Conservation (phyloP, 2,888 invertebrate species). For the Patella ulyssiponensis region DNA sequence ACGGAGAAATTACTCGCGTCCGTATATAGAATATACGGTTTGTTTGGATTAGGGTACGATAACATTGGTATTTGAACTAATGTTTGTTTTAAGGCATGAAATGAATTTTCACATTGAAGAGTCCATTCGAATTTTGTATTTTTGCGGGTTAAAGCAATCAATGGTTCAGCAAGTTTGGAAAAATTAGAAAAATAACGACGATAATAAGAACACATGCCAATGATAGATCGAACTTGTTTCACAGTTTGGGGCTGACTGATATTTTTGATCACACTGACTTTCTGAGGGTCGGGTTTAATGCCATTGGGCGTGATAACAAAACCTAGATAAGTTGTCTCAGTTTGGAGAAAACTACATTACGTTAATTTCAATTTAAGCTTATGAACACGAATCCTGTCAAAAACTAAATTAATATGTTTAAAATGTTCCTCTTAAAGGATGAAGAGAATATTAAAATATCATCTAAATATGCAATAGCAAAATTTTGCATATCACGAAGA, state of each 20-base stretch:
- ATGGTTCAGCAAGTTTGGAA: conserved; percentile 33
- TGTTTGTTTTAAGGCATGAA: too few relatives aligned
- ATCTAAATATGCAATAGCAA: conserved; percentile 34
- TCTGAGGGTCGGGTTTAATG: conserved; percentile 28
- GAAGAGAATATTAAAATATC: conserved; percentile 33
- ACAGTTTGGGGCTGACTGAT: conserved; percentile 31
- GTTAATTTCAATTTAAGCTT: conserved; percentile 31
- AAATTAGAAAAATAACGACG: conserved; percentile 38
- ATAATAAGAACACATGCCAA: conserved; percentile 42
- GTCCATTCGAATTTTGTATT: conserved; percentile 7
- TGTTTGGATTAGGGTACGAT: too few relatives aligned
- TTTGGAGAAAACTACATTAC: conserved; percentile 33
- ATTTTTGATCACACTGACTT: conserved; percentile 28
- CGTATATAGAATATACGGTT: too few relatives aligned
- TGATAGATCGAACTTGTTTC: conserved; percentile 35
- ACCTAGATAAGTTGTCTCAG: conserved; percentile 31
- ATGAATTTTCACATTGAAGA: background rate
- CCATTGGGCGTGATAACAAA: conserved; percentile 29
- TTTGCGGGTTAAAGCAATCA: conserved; percentile 29
- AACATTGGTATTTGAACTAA: too few relatives aligned
- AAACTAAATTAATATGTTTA: conserved; percentile 26
- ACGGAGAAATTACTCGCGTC: too few relatives aligned
- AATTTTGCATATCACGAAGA: conserved; percentile 30
- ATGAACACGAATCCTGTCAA: conserved; percentile 28
- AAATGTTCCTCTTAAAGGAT: conserved; percentile 36